Conservation (phyloP, 2,113 vertebrate genomes). For the Serinus canaria region DNA sequence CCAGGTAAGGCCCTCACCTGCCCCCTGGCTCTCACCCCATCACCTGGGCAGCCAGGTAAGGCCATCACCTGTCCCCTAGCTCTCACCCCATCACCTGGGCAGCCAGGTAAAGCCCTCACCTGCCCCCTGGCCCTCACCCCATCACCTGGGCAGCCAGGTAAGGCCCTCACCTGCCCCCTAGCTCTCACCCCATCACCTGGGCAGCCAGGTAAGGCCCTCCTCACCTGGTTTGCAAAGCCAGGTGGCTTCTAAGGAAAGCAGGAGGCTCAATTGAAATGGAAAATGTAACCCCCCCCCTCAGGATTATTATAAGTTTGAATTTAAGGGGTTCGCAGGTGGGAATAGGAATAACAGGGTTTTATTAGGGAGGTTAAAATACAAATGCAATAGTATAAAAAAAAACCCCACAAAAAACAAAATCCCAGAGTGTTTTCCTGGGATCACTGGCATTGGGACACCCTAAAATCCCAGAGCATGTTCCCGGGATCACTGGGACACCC, state of each 20-base stretch:
- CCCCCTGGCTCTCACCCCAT: too few relatives aligned
- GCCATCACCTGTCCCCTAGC: too few relatives aligned
- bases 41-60: too few relatives aligned
- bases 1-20: constrained; percentile 77
- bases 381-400: neutral
- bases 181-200: constrained; percentile 77
- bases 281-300: neutral
- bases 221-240: too few relatives aligned
- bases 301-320: accelerated
- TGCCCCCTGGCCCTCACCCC: too few relatives aligned
- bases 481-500: too few relatives aligned
- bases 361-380: neutral
- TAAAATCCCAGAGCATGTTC: too few relatives aligned
- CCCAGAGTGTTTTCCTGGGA: accelerated
- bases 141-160: too few relatives aligned
- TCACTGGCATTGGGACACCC: too few relatives aligned
- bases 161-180: too few relatives aligned
- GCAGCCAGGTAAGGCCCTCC: constrained; percentile 81
- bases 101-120: too few relatives aligned
- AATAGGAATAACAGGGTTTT: accelerated
- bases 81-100: too few relatives aligned
- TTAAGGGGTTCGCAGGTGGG: neutral
- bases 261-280: neutral
- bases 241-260: neutral
- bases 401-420: neutral